Evolutionary conservation across 2,888 invertebrate genomes (phyloP).

Genomic region (Ophonus ardosiacus): DNA sequence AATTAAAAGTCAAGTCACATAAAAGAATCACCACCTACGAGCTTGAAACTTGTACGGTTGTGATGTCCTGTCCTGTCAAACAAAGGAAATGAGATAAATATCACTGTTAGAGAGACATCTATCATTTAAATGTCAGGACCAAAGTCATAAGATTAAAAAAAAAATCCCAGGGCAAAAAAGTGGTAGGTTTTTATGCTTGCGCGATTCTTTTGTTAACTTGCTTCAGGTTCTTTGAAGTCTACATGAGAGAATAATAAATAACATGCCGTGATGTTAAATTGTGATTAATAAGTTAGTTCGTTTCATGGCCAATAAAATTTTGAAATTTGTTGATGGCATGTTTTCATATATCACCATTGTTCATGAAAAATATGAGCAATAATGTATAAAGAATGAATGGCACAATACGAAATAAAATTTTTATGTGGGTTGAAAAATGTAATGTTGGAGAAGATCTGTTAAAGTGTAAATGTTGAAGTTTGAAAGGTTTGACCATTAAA

Average conservation of each 20-base stretch:
- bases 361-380: too few species aligned
- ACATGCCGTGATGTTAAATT: conserved; percentile 1
- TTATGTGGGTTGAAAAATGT: too few species aligned
- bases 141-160: conserved; percentile 22
- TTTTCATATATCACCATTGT: background rate
- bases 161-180: background rate
- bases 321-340: background rate
- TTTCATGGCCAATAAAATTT: background rate
- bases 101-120: conserved; percentile 40
- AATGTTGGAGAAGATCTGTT: too few species aligned
- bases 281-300: conserved; percentile 3
- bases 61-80: conserved; percentile 24
- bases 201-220: conserved; percentile 22
- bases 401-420: too few species aligned
- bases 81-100: conserved; percentile 55
- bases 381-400: too few species aligned
- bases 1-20: conserved; percentile 30
- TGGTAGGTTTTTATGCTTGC: conserved; percentile 6
- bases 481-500: too few species aligned
- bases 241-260: conserved; percentile 10
- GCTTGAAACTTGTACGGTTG: conserved; percentile 11
- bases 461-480: too few species aligned
- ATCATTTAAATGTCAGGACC: conserved; percentile 50
- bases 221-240: conserved; percentile 2
- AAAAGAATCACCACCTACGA: conserved; percentile 27